phyloP scores from a whole-genome alignment of 2,113 vertebrate species.

The Dipodomys ordii region DNA sequence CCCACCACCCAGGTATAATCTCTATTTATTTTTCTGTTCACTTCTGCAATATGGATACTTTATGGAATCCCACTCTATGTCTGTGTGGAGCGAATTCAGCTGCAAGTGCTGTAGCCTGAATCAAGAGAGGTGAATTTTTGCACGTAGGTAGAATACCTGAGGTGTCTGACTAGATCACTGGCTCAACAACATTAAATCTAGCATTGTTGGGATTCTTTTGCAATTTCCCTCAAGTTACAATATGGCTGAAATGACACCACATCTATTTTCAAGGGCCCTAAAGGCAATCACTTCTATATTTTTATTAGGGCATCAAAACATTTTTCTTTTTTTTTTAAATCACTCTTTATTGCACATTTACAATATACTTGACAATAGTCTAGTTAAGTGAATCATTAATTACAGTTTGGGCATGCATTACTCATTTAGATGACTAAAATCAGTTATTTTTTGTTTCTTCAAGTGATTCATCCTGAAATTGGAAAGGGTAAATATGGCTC shows the following conservation, averaged over 20 bases:
- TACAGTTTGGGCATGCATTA: slow-evolving; percentile 72
- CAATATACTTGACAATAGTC: slow-evolving; percentile 62
- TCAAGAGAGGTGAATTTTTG: background rate
- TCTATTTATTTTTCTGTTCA: background rate
- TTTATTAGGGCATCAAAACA: background rate
- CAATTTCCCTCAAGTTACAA: background rate
- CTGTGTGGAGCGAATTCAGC: background rate
- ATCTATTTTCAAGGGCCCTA: background rate
- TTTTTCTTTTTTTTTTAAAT: background rate
- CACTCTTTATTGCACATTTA: slow-evolving; percentile 79
- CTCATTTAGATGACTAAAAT: slow-evolving; percentile 57
- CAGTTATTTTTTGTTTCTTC: slow-evolving; percentile 35
- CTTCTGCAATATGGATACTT: background rate
- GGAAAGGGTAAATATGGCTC: slow-evolving; percentile 45
- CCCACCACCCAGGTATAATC: background rate
- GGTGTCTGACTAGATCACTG: background rate
- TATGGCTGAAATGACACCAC: background rate
- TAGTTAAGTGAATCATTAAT: slow-evolving; percentile 63
- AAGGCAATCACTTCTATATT: background rate
- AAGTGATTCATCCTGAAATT: slow-evolving; percentile 46
- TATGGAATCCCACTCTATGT: background rate
- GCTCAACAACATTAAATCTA: background rate
- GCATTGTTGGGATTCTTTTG: background rate
- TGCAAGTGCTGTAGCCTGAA: background rate
- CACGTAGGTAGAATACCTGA: background rate